Base-by-base conservation (phyloP, 1,140 invertebrate genomes). In the Proales similis region DNA sequence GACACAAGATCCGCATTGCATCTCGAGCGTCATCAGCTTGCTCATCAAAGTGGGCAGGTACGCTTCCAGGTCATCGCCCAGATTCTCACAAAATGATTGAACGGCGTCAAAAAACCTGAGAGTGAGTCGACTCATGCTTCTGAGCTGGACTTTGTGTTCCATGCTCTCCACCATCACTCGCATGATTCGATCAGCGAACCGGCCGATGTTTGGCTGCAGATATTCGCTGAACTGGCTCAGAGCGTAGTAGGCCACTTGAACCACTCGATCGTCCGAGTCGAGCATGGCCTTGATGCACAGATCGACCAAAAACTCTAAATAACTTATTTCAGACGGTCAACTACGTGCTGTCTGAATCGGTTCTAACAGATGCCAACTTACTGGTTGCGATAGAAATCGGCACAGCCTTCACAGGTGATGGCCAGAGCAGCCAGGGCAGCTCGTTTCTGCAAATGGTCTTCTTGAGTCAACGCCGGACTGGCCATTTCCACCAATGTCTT, bases 11-110 rank as follows among this genome's bases (percentile, higher is more conserved):
- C 30, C 30, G 12, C 22, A 57, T 6, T 57, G 19, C 1, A 38
- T 14, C 14, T 57, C 51, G 0, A 57, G 36, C 6, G 51, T 57
- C 36, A 42, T 57, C 45, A 57, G 32, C 30, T 57, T 57, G 27
- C 51, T 42, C 51, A 57, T 57, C 45, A 57, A 42, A 26, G 36
- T 57, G 22, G 51, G 51, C 12, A 57, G 20, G 32, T 57, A 27
- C 30, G 39, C 51, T 9, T 57, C 38, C 45, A 57, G 14, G 32
- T 57, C 51, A 12, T 57, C 33, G 14, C 33, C 51, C 20, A 57
- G 32, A 57, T 57, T 57, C 32, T 57, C 51, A 39, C 51, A 57
- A 27, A 57, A 57, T 42, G 51, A 57, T 42, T 57, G 51, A 12
- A 57, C 14, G 9, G 51, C 51, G 20, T 57, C 51, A 42, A 42